These are phyloP conservation scores for Sebastolobus alascanus DNA, from an alignment of 2,797 vertebrate genomes.

Conservation along the genomic window DNA sequence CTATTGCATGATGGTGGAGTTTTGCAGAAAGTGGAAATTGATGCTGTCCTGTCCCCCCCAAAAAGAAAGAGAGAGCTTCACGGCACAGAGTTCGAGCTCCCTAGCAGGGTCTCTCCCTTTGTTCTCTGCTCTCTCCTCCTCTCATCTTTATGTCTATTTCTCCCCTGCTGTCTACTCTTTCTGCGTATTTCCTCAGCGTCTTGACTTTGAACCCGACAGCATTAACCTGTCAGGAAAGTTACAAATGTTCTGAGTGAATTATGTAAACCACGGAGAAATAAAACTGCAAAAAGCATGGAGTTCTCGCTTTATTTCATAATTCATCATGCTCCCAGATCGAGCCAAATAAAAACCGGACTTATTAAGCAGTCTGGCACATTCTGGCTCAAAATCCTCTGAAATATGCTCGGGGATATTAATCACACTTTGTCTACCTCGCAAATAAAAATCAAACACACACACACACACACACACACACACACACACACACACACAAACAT, in stretches of 20 bases:
- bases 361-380: conserved; percentile 60
- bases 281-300: conserved; percentile 64
- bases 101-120: conserved; percentile 29
- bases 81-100: background rate
- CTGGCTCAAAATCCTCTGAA: conserved; percentile 58
- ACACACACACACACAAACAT: conserved; percentile 40
- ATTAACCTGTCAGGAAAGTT: conserved; percentile 77
- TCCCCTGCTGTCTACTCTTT: conserved; percentile 66
- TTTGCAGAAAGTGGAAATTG: background rate
- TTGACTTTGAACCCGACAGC: conserved; percentile 74
- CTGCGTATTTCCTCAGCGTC: conserved; percentile 60
- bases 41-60: background rate
- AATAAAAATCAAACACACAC: conserved; percentile 47
- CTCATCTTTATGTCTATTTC: conserved; percentile 67
- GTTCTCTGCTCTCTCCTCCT: conserved; percentile 65
- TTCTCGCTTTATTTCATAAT: conserved; percentile 76
- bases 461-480: conserved; percentile 23
- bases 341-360: conserved; percentile 67
- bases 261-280: conserved; percentile 71
- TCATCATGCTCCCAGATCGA: conserved; percentile 65
- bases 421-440: conserved; percentile 63
- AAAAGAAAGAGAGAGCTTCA: background rate
- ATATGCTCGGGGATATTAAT: conserved; percentile 65
- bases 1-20: background rate
- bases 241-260: conserved; percentile 75